Evolutionary conservation across 2,888 invertebrate species (phyloP).

Genomic region (Rhopalosiphum nymphaeae): DNA sequence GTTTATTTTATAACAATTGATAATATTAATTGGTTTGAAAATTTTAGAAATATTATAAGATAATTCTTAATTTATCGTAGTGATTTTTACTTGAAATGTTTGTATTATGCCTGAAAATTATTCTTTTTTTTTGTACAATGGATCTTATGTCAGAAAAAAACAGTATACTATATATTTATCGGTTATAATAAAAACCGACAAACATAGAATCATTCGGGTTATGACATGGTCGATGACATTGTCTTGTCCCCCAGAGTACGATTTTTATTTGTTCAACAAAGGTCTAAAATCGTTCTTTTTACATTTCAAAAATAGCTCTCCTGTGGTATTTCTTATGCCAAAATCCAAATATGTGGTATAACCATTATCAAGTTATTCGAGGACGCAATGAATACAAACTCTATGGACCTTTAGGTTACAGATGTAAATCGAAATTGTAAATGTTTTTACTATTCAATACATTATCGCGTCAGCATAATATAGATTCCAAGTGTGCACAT

Average conservation of each 20-base stretch:
- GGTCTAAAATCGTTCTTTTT: neutral
- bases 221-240: neutral
- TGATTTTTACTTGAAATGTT: neutral
- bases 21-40: neutral
- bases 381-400: neutral
- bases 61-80: neutral
- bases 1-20: neutral
- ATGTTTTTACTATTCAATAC: neutral
- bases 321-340: neutral
- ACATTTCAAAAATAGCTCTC: neutral
- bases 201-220: neutral
- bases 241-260: neutral
- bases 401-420: neutral
- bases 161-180: neutral
- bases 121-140: neutral
- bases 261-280: slow-evolving; percentile 5
- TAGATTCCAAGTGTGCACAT: neutral
- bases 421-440: neutral
- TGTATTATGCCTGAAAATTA: neutral
- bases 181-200: neutral
- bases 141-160: neutral
- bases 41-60: neutral
- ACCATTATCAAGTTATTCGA: slow-evolving; percentile 1
- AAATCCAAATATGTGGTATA: neutral
- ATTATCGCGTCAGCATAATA: neutral